Evolutionary conservation across 1,140 invertebrate species (phyloP).

Genomic region (Anagrus nilaparvatae): DNA sequence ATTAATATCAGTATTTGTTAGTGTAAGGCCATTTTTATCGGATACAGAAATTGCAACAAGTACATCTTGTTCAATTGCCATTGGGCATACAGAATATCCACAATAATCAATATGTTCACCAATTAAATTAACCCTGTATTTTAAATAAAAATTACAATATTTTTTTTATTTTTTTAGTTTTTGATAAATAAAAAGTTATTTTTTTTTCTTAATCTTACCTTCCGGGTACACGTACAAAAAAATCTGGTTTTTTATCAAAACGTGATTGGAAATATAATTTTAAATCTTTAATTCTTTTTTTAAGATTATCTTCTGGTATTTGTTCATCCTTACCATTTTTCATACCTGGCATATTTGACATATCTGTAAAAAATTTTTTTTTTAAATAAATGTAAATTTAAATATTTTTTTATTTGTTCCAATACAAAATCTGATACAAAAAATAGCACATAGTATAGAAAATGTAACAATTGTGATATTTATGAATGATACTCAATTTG

Average conservation of each 20-base stretch:
- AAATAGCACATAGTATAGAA: not conserved
- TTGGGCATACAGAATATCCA: conserved; percentile 93
- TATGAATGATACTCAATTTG: too few relatives aligned
- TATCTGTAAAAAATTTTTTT: conserved; percentile 16
- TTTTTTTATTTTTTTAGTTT: too few relatives aligned
- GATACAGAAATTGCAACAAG: conserved; percentile 60
- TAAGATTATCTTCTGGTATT: conserved; percentile 19
- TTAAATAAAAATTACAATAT: not conserved
- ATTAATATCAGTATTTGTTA: conserved; percentile 55
- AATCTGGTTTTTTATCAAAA: conserved; percentile 46
- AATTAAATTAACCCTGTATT: conserved; percentile 86
- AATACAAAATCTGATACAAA: not conserved
- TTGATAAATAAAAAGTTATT: not conserved
- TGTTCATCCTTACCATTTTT: conserved; percentile 19
- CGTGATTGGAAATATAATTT: conserved; percentile 27
- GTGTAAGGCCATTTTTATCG: conserved; percentile 36
- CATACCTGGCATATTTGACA: conserved; percentile 23
- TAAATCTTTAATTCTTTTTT: conserved; percentile 24
- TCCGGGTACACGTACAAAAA: conserved; percentile 62
- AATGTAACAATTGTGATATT: too few relatives aligned
- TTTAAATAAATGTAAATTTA: too few relatives aligned
- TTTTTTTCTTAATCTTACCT: conserved; percentile 37
- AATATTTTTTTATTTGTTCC: too few relatives aligned
- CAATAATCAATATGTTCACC: conserved; percentile 99
- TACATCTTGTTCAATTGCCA: conserved; percentile 92